Evolutionary conservation across 2,113 vertebrate genomes (phyloP).

Genomic region (Laterallus jamaicensis): DNA sequence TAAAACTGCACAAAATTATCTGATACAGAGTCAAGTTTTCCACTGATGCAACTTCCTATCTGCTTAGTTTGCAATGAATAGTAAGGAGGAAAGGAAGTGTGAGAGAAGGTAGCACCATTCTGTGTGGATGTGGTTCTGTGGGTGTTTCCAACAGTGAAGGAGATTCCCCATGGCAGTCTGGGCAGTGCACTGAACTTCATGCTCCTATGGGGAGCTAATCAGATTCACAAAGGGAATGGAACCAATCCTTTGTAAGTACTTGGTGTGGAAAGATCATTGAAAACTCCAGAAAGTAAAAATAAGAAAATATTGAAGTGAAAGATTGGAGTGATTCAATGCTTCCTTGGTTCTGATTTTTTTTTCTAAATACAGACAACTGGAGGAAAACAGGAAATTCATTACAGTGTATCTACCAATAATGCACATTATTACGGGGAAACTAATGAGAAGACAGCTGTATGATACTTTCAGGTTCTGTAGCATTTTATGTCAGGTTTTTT

Average conservation of each 20-base stretch:
- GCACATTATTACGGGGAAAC: neutral
- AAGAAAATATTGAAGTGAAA: neutral
- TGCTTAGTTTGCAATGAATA: neutral
- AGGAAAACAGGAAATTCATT: neutral
- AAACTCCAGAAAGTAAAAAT: neutral
- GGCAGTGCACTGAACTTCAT: neutral
- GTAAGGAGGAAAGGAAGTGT: neutral
- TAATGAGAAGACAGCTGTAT: neutral
- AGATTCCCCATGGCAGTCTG: neutral
- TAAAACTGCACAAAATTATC: neutral
- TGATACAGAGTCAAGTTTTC: neutral
- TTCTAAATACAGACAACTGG: neutral
- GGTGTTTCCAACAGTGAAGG: neutral
- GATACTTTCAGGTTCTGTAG: neutral
- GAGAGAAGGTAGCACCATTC: neutral
- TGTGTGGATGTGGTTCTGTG: neutral
- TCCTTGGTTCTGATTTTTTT: neutral
- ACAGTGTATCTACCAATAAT: neutral
- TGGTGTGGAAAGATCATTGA: neutral
- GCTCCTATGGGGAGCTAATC: neutral
- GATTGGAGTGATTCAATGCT: neutral
- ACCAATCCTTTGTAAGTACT: rapidly evolving
- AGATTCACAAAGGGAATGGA: neutral
- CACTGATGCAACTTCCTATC: rapidly evolving
- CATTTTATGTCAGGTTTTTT: neutral